phyloP scores from a whole-genome alignment of 2,113 vertebrate genomes.

The Cebus imitator region DNA sequence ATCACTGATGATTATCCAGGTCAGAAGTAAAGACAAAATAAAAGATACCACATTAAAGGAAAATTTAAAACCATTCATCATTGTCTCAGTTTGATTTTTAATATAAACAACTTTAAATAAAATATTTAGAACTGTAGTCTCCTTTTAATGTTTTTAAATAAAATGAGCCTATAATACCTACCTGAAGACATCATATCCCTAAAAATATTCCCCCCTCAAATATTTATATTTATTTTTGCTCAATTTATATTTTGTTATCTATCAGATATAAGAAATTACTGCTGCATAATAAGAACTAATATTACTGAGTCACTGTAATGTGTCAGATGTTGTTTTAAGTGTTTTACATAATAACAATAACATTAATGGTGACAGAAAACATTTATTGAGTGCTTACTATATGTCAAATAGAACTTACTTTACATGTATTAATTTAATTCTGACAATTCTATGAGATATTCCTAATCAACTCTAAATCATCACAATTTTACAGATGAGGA shows the following conservation, averaged over 20 bases:
- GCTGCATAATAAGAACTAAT: neutral
- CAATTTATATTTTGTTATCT: constrained; percentile 6
- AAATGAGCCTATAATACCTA: neutral
- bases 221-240: constrained; percentile 30
- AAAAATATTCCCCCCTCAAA: neutral
- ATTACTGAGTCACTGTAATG: neutral
- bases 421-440: neutral
- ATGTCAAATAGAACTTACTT: neutral
- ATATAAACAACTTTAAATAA: constrained; percentile 61
- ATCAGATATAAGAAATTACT: neutral
- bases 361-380: neutral
- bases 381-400: neutral
- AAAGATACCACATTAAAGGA: constrained; percentile 51
- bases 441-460: neutral
- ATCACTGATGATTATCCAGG: constrained; percentile 67
- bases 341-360: neutral
- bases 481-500: neutral
- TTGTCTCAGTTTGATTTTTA: constrained; percentile 52
- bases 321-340: neutral
- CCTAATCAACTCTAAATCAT: neutral
- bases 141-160: constrained; percentile 45
- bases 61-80: constrained; percentile 72
- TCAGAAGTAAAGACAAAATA: constrained; percentile 64
- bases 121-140: constrained; percentile 9
- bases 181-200: neutral